Evolutionary conservation across 2,888 invertebrate species (phyloP).

Genomic region (Muschampia plurimacula): DNA sequence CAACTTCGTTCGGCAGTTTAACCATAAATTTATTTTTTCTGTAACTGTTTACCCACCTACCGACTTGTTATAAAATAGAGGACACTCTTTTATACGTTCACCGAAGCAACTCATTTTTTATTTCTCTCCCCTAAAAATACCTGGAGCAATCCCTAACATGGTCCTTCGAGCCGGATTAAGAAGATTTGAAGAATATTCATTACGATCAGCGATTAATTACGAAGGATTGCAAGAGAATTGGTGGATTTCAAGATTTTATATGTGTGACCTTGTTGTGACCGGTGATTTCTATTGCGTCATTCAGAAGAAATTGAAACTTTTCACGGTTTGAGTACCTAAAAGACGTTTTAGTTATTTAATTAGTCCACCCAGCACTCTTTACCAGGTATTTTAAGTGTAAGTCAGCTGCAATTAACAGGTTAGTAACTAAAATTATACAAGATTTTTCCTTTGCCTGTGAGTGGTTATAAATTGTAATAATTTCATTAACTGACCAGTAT

Average conservation of each 20-base stretch:
- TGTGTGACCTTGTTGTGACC: neutral
- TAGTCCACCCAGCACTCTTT: constrained; percentile 2
- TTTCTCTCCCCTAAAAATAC: neutral
- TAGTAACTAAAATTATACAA: neutral
- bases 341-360: neutral
- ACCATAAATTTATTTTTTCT: no score
- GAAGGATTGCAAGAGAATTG: constrained; percentile 1
- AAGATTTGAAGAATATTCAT: neutral
- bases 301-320: constrained; percentile 8
- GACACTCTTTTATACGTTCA: neutral
- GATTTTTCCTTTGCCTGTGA: neutral
- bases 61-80: neutral
- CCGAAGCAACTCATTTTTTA: neutral
- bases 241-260: neutral
- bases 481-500: neutral
- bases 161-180: neutral
- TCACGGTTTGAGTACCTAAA: neutral
- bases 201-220: neutral
- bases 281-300: neutral
- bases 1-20: no score
- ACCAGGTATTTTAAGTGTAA: neutral
- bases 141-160: neutral
- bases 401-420: neutral
- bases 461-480: neutral
- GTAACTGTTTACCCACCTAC: neutral